A percentile compares a stretch with the other conserved stretches of the same genome.
Conservation (phyloP, 1,140 invertebrate species). For the Chrysopa pallens region DNA sequence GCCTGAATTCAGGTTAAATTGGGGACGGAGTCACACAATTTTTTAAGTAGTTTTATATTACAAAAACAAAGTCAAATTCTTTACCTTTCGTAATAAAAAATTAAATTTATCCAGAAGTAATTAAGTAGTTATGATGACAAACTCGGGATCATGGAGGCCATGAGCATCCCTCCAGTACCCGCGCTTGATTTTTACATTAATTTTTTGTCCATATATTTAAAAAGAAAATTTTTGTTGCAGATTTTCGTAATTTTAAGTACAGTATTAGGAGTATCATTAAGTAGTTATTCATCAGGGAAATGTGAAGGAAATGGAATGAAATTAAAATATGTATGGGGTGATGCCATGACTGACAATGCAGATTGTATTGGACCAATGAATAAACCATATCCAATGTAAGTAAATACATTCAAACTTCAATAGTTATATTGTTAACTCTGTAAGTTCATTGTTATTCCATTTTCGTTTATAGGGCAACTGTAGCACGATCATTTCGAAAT, state of each 20-base stretch:
- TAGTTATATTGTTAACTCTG: background rate
- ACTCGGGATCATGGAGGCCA: too few species aligned
- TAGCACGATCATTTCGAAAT: conserved; percentile 39
- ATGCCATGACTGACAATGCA: conserved; percentile 53
- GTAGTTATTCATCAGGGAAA: conserved; percentile 14
- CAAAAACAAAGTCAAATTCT: too few species aligned
- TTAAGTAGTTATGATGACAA: too few species aligned
- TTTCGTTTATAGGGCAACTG: conserved; percentile 35
- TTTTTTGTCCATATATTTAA: too few species aligned
- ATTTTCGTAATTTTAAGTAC: conserved; percentile 3
- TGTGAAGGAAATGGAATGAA: conserved; percentile 36
- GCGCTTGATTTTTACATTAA: too few species aligned
- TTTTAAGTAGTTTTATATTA: too few species aligned
- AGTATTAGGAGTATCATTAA: conserved; percentile 5
- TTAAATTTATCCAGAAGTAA: too few species aligned
- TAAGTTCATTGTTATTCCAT: background rate
- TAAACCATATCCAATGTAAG: conserved; percentile 62
- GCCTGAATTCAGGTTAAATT: too few species aligned
- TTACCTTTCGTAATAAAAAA: too few species aligned
- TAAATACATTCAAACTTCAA: conserved; percentile 7
- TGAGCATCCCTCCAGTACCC: too few species aligned
- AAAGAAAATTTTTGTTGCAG: conserved; percentile 6
- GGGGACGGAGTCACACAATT: too few species aligned
- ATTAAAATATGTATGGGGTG: conserved; percentile 68
- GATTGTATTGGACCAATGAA: conserved; percentile 67